phyloP scores from a whole-genome alignment of 2,797 vertebrate genomes.

The Rhabdophis nuchalis region DNA sequence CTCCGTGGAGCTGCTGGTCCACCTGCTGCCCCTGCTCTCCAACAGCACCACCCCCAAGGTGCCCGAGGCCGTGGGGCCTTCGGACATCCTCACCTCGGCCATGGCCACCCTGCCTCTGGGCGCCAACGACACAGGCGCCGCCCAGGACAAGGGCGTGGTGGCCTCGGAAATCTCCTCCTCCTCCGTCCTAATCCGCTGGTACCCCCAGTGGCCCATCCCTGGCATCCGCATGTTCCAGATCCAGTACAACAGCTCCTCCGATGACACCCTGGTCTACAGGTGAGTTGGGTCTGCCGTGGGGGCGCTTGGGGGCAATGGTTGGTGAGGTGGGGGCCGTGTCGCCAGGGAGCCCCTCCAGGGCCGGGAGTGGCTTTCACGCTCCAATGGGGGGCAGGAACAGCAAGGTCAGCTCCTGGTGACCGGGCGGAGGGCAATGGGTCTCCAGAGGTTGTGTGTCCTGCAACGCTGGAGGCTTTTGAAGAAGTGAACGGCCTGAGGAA shows the following conservation, averaged over 20 bases:
- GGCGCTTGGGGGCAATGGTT: too few species aligned
- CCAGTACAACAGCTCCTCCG: conserved; percentile 90
- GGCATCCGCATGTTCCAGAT: conserved; percentile 92
- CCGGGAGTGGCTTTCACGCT: background rate
- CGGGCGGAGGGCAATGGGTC: background rate
- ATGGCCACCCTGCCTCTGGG: conserved; percentile 40
- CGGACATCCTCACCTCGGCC: conserved; percentile 63
- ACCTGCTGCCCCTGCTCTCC: conserved; percentile 81
- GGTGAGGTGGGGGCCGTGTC: accelerated
- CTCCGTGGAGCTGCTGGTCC: conserved; percentile 82
- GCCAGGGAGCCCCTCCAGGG: too few species aligned
- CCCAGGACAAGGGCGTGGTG: background rate
- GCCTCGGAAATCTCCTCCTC: background rate
- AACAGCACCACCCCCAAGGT: conserved; percentile 72
- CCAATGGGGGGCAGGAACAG: background rate
- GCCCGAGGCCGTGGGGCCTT: conserved; percentile 76
- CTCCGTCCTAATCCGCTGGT: conserved; percentile 17
- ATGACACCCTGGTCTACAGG: conserved; percentile 89
- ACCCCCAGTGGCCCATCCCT: conserved; percentile 79
- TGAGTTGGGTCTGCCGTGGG: conserved; percentile 22
- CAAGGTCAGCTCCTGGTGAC: background rate
- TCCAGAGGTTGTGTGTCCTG: background rate
- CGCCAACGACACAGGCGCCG: background rate
- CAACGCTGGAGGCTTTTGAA: background rate
- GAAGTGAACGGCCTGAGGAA: background rate